These are phyloP conservation scores for Paratrypauchen microcephalus DNA, from an alignment of 2,797 vertebrate genomes.

Conservation along the genomic window DNA sequence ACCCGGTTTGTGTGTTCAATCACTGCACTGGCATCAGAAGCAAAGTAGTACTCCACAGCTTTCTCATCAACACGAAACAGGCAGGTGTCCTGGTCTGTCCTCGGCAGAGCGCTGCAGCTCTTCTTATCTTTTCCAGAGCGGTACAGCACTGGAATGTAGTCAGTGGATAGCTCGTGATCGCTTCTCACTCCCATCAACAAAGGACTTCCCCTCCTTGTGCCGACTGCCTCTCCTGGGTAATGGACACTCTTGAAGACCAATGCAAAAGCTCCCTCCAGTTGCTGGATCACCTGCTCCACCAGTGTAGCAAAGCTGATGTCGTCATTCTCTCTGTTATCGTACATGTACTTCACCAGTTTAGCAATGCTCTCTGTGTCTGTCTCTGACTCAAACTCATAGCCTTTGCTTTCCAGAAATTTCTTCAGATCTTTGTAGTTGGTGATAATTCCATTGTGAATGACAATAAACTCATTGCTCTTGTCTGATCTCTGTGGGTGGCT, in stretches of 20 bases:
- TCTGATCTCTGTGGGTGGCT: conserved; percentile 97
- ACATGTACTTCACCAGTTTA: conserved; percentile 98
- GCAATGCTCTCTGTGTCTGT: conserved; percentile 96
- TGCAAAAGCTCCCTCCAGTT: conserved; percentile 96
- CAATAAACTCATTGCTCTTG: conserved; percentile 95
- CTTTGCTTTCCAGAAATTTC: conserved; percentile 97
- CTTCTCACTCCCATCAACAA: conserved; percentile 93
- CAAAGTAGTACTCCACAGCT: conserved; percentile 97
- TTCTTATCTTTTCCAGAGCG: conserved; percentile 94
- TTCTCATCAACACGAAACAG: conserved; percentile 96
- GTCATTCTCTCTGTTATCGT: conserved; percentile 92
- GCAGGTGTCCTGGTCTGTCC: conserved; percentile 91
- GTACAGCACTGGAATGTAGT: conserved; percentile 96
- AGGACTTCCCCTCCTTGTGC: conserved; percentile 93
- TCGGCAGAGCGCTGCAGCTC: conserved; percentile 81
- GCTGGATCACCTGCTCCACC: conserved; percentile 94
- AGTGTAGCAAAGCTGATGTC: conserved; percentile 92
- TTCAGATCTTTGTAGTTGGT: conserved; percentile 98
- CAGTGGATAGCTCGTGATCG: conserved; percentile 93
- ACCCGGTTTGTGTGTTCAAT: conserved; percentile 97
- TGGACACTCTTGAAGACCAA: conserved; percentile 98
- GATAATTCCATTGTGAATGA: conserved; percentile 98
- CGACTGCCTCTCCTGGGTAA: conserved; percentile 91
- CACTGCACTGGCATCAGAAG: conserved; percentile 96
- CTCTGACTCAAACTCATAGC: conserved; percentile 97